Conservation (phyloP, 2,888 invertebrate species). For the Cantharis nigra region DNA sequence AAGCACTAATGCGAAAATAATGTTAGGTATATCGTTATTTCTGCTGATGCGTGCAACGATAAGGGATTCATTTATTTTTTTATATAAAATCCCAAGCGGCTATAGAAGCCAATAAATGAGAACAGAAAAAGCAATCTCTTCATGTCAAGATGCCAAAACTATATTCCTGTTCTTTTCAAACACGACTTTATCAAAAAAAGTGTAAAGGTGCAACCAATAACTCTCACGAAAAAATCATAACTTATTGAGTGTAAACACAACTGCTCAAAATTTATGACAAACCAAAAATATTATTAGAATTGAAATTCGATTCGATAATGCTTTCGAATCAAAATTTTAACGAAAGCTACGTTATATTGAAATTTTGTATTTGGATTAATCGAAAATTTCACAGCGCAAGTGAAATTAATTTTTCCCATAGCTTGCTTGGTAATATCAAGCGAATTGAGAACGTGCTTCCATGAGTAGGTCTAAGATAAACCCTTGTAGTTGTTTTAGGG, state of each 20-base stretch:
- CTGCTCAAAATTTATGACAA: not conserved
- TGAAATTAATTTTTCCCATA: not conserved
- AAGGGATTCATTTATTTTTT: slow-evolving; percentile 30
- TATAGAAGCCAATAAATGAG: slow-evolving; percentile 29
- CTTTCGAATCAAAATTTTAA: not conserved
- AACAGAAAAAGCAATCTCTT: slow-evolving; percentile 27
- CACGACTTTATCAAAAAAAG: slow-evolving; percentile 9
- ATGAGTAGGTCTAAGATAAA: not conserved
- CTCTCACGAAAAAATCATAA: not conserved
- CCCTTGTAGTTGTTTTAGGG: not conserved
- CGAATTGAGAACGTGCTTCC: not conserved
- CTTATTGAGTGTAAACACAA: not conserved
- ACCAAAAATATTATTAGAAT: not conserved
- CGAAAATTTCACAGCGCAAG: not conserved
- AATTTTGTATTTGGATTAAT: not conserved
- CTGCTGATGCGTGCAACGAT: slow-evolving; percentile 24
- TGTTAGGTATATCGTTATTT: slow-evolving; percentile 31
- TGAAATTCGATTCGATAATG: not conserved
- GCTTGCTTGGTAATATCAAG: not conserved
- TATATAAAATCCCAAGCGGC: slow-evolving; percentile 26
- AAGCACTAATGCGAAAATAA: slow-evolving; percentile 38
- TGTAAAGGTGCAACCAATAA: not conserved
- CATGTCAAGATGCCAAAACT: slow-evolving; percentile 19
- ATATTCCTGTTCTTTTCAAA: slow-evolving; percentile 18
- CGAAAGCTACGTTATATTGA: not conserved